These are phyloP conservation scores for Sebastes alutus DNA, from an alignment of 2,797 vertebrate species.

Conservation along the genomic window DNA sequence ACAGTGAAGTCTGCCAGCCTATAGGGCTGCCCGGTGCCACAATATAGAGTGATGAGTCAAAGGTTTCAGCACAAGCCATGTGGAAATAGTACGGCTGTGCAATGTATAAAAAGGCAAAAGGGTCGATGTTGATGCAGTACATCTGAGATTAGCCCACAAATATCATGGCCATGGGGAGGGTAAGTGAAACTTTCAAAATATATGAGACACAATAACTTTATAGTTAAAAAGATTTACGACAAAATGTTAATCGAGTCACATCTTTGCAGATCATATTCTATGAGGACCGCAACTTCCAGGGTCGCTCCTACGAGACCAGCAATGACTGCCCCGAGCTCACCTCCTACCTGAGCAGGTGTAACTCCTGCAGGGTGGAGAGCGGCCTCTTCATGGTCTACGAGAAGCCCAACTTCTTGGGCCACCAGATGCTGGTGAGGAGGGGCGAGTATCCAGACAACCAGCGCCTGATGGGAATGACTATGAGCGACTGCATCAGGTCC, in stretches of 20 bases:
- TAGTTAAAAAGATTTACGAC: background rate
- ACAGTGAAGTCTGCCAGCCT: slow-evolving; percentile 35
- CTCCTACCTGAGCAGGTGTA: slow-evolving; percentile 70
- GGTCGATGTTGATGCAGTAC: slow-evolving; percentile 53
- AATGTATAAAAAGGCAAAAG: slow-evolving; percentile 74
- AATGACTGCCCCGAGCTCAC: slow-evolving; percentile 69
- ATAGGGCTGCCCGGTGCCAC: slow-evolving; percentile 48
- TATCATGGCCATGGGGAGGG: slow-evolving; percentile 73
- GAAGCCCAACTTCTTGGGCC: slow-evolving; percentile 70
- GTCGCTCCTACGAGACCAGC: slow-evolving; percentile 72
- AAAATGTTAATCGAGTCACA: background rate
- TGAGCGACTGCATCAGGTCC: slow-evolving; percentile 74
- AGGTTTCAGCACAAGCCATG: slow-evolving; percentile 68
- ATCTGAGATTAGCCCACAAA: slow-evolving; percentile 54
- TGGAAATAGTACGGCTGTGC: slow-evolving; percentile 54
- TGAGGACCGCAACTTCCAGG: slow-evolving; percentile 74
- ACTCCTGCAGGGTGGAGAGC: slow-evolving; percentile 75
- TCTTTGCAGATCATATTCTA: slow-evolving; percentile 69
- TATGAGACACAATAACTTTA: background rate
- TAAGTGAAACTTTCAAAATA: slow-evolving; percentile 41
- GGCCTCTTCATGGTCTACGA: slow-evolving; percentile 76
- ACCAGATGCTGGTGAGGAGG: slow-evolving; percentile 70
- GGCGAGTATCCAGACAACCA: slow-evolving; percentile 77
- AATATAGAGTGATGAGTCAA: slow-evolving; percentile 77
- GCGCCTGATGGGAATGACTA: slow-evolving; percentile 69